Evolutionary conservation across 2,888 invertebrate genomes (phyloP), one percentile per base, ranked within the genome.

Genomic region (Drosophila mulleri): DNA sequence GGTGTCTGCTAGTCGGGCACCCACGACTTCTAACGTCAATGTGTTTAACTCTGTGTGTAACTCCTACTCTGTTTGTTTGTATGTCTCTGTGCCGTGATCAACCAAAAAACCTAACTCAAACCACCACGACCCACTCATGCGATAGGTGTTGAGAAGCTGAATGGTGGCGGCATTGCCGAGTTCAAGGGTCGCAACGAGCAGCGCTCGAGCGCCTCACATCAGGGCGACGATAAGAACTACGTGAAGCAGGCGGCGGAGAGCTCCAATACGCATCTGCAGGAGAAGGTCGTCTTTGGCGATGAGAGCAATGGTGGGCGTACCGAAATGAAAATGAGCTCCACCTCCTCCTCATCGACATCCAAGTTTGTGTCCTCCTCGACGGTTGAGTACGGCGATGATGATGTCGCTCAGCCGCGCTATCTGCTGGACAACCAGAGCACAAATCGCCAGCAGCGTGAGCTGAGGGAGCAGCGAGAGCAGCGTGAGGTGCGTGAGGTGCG

Each of bases 151-250:
- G 94, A 95, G 83, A 94, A 95, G 83, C 94, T 96, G 53, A 94
- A 95, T 61, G 95, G 95, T 20, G 95, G 95, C 18, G 96, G 96
- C n/a, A 93, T 93, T 65, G 94, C 95, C 0, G 94, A 95, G 78
- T 96, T 95, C 84, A 94, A 94, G 32, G 96, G 95, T 6, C 94
- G 94, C 74, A 95, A 95, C 85, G 94, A 94, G 80, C 95, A 95
- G 82, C 93, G 94, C 65, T 94, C 94, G 45, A 94, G 94, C 47
- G 93, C 93, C 32, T 94, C 92, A 59, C 93, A 93, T 77, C 93
- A 94, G 80, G 94, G 94, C 11, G 94, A 94, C 68, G 94, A 94
- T 54, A 93, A 93, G 68, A 94, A 94, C 82, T 94, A 92, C 80
- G 92, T 93, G 3, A 94, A 94, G 85, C 92, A 94, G 48, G 93